Evolutionary conservation across 2,113 vertebrate genomes (phyloP), one percentile per base, ranked within the genome.

Genomic region (Tupaia tana): DNA sequence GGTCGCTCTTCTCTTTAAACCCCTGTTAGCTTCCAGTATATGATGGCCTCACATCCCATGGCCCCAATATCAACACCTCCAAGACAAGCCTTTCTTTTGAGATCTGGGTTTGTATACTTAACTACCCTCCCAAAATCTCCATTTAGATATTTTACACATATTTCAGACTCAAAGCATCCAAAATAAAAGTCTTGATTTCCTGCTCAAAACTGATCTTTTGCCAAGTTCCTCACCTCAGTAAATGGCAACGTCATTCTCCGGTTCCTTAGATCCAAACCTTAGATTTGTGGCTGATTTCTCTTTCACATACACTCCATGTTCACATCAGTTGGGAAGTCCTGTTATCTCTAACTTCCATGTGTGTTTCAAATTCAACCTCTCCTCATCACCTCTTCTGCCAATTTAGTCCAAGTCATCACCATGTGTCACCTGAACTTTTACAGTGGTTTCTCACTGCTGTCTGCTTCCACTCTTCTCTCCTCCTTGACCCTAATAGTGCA

Each of bases 161-260:
- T 61, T 91, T 93, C 61, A 92, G 91, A 2, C 9, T 91, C 61
- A 93, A 93, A 24, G 69, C 20, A 59, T n/a, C 56, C 25, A 89
- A 91, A 89, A 29, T 19, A 70, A 6, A 83, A 52, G 15, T 89
- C 27, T 86, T 86, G 8, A 88, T 86, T 56, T 82, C 27, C 54
- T 31, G 13, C 43, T 89, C 66, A 83, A 78, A 56, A 43, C 20
- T 91, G 71, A 1, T 84, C 10, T 29, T 85, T 29, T 19, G 34
- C 6, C 22, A 83, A 61, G 18, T 25, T 85, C 93, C 15, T 9
- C 25, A 63, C 27, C 43, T 56, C 19, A 52, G 27, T 24, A 56
- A 73, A 34, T 58, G 58, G 4, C 11, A 91, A 67, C 34, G 79
- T 20, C 19, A 89, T 74, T 78, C 4, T 27, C 43, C 2, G 31